A percentile compares a stretch with the other conserved stretches of the same genome.
phyloP scores from a whole-genome alignment of 2,888 invertebrate species.

The Cosmorhoe ocellata region DNA sequence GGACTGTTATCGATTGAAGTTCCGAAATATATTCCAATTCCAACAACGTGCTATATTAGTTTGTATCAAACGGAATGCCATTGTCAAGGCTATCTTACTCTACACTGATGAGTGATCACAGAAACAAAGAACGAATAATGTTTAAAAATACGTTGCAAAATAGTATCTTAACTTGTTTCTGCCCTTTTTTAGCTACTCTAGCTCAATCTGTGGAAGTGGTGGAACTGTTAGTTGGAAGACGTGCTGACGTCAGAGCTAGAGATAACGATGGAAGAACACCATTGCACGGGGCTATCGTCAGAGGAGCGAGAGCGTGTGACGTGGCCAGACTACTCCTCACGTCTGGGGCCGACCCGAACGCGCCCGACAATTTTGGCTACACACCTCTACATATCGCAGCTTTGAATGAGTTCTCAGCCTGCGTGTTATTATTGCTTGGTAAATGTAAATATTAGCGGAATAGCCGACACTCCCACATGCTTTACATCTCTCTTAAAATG shows the following conservation, averaged over 20 bases:
- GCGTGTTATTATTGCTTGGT: conserved; percentile 87
- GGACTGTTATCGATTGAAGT: background rate
- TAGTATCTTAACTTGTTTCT: no score
- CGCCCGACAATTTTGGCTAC: conserved; percentile 91
- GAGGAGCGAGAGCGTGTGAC: conserved; percentile 87
- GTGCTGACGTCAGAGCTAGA: conserved; percentile 84
- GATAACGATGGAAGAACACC: conserved; percentile 91
- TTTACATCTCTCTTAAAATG: conserved; percentile 5
- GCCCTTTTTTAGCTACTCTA: conserved; percentile 85
- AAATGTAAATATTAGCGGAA: conserved; percentile 27
- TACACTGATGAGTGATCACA: no score
- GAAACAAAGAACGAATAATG: no score
- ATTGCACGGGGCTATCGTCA: conserved; percentile 90
- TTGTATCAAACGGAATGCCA: no score
- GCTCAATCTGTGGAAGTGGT: conserved; percentile 91
- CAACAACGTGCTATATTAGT: no score
- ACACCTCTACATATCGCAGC: conserved; percentile 92
- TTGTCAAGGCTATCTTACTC: no score
- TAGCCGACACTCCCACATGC: conserved; percentile 4
- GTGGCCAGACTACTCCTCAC: conserved; percentile 85
- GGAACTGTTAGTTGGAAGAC: conserved; percentile 85
- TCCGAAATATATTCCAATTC: no score
- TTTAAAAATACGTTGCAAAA: no score
- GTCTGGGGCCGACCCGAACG: conserved; percentile 88
- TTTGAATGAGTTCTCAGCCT: conserved; percentile 90